Base-by-base conservation (phyloP, 2,797 vertebrate genomes). In the Esox lucius region DNA sequence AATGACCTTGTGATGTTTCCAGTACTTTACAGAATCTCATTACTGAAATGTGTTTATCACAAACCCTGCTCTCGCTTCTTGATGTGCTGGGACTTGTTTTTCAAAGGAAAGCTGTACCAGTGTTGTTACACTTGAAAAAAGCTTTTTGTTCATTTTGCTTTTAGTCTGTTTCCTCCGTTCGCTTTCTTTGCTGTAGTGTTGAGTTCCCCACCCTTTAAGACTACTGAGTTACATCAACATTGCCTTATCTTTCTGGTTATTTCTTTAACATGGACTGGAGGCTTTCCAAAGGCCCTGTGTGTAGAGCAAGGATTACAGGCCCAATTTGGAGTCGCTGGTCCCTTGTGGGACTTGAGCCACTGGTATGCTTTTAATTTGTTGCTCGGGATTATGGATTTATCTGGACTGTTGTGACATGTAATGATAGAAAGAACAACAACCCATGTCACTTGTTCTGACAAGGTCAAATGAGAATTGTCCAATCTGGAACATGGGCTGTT, bases 231-330 rank as follows among this genome's bases (percentile, higher is more conserved):
- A 80, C 71, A 83, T 76, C 70, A 76, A 81, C 82, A 59, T 73
- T 73, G 74, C 79, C 87, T 90, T 91, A 91, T 91, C 91, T 88
- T 81, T 89, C 91, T 91, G 91, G 89, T 88, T 78, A 90, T 92
- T 92, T 91, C 86, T 90, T 90, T 91, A 92, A 91, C 85, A 89
- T 81, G 74, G 81, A 88, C 84, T 88, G 87, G 86, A 87, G 80
- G 80, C 86, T 81, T 75, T 42, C 87, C 83, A 87, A 90, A 89
- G 84, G 83, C 86, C 71, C 72, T 87, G 76, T 61, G 67, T 84
- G 86, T 74, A 85, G 84, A 87, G 86, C 84, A 6, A 42, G 83
- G 87, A 92, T 90, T 91, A 92, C 67, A 51, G 48, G n/a, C 65
- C 48, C 79, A 61, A 79, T 87, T 84, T 81, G 81, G 87, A 80